These are phyloP conservation scores for Uloborus diversus DNA, from an alignment of 1,140 invertebrate genomes.

Conservation along the genomic window DNA sequence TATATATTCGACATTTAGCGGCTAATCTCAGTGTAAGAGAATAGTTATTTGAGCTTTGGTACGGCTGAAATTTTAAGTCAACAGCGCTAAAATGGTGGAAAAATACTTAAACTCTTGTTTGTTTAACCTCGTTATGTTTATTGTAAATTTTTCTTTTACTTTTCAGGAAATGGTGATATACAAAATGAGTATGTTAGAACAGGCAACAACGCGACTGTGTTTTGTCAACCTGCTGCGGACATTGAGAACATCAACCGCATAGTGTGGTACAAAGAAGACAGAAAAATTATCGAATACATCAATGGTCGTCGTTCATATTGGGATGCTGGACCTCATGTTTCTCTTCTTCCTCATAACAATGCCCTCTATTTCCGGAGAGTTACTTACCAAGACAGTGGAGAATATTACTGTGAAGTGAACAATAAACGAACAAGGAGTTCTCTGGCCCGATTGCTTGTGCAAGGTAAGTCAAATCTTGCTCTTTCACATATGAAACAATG, in stretches of 20 bases:
- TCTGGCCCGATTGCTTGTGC: conserved; percentile 71
- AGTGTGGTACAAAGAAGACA: conserved; percentile 60
- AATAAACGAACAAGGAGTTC: conserved; percentile 73
- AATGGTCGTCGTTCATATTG: conserved; percentile 44
- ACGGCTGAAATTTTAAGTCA: too few species aligned
- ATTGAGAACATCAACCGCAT: conserved; percentile 49
- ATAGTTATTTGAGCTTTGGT: too few species aligned
- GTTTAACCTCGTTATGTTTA: background rate
- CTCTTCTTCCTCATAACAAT: conserved; percentile 72
- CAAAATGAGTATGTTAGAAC: conserved; percentile 57
- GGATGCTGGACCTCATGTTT: conserved; percentile 62
- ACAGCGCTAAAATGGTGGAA: too few species aligned
- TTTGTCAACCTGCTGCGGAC: conserved; percentile 39
- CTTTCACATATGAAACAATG: too few species aligned
- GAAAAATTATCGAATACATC: conserved; percentile 56
- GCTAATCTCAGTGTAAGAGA: too few species aligned
- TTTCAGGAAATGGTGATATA: conserved; percentile 39
- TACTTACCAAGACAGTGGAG: conserved; percentile 72
- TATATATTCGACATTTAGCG: too few species aligned
- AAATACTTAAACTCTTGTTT: background rate
- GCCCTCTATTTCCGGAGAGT: conserved; percentile 73
- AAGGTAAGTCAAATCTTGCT: too few species aligned
- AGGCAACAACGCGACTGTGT: conserved; percentile 57
- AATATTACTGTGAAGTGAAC: conserved; percentile 76
- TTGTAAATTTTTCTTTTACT: background rate